Evolutionary conservation across 1,140 invertebrate genomes (phyloP).

Genomic region (Galendromus occidentalis): DNA sequence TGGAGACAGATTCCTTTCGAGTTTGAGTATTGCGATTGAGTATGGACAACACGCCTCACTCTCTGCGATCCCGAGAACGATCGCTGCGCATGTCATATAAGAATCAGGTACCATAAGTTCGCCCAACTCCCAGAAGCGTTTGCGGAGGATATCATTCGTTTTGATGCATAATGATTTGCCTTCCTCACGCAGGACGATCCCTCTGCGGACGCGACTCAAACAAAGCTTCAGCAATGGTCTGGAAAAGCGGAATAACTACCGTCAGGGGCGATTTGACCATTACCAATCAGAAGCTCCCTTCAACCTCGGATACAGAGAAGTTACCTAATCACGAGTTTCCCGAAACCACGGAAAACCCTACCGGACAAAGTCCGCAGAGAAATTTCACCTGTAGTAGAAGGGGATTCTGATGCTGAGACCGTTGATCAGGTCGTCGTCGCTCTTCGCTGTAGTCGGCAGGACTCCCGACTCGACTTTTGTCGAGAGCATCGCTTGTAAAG

Average conservation of each 20-base stretch:
- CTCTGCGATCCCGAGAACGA: not conserved
- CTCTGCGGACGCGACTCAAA: not conserved
- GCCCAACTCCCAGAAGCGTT: constrained; percentile 38
- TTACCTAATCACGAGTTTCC: too few species aligned
- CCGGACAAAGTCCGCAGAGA: too few species aligned
- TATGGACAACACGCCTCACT: not conserved
- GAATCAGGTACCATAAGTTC: constrained; percentile 30
- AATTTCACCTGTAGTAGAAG: too few species aligned
- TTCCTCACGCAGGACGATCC: constrained; percentile 15
- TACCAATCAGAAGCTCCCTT: too few species aligned
- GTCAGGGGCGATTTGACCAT: too few species aligned
- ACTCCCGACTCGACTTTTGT: not conserved
- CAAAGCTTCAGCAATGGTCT: not conserved
- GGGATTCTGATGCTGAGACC: not conserved
- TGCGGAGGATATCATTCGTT: constrained; percentile 37
- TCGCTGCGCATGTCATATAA: not conserved
- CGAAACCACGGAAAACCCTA: too few species aligned
- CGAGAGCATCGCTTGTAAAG: constrained; percentile 33
- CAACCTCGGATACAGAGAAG: too few species aligned
- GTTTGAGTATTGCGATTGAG: not conserved
- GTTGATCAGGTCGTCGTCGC: not conserved
- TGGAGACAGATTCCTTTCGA: not conserved
- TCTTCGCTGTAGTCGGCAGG: too few species aligned
- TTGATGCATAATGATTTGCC: constrained; percentile 21
- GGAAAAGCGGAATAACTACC: not conserved